A percentile compares a stretch with the other conserved stretches of the same genome.
Conservation (phyloP, 2,888 invertebrate species). For the Pristionchus fissidentatus region DNA sequence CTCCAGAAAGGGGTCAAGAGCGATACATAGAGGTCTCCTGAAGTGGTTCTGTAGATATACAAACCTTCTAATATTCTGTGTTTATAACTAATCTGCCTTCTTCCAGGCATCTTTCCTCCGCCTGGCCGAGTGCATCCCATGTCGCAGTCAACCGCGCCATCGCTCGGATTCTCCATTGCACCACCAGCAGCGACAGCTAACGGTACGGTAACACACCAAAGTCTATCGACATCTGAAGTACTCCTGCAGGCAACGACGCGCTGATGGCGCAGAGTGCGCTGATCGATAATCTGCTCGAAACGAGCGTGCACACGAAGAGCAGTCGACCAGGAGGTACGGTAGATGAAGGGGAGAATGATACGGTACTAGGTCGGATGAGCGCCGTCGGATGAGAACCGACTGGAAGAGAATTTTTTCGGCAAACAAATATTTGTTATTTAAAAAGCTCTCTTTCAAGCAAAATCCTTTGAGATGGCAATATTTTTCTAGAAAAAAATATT, state of each 20-base stretch:
- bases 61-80: background rate
- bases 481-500: background rate
- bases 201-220: background rate
- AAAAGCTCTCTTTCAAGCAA: background rate
- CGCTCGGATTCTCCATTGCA: slow-evolving; percentile 43
- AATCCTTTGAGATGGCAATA: background rate
- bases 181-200: background rate
- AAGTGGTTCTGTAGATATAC: too few relatives aligned
- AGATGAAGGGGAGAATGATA: too few relatives aligned
- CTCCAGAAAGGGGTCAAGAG: too few relatives aligned
- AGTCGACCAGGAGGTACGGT: slow-evolving; percentile 36
- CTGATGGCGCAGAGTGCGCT: slow-evolving; percentile 48
- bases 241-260: slow-evolving; percentile 39
- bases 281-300: slow-evolving; percentile 43
- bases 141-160: slow-evolving; percentile 68
- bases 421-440: background rate
- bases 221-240: background rate
- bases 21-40: background rate
- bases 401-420: too few relatives aligned
- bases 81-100: background rate
- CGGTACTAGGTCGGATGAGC: too few relatives aligned
- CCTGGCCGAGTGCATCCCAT: slow-evolving; percentile 77
- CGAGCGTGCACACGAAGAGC: slow-evolving; percentile 39
- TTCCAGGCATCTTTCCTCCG: slow-evolving; percentile 56
- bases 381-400: too few relatives aligned